A percentile compares a stretch with the other conserved stretches of the same genome.
These are phyloP conservation scores for Pontoporia blainvillei DNA, from an alignment of 2,113 vertebrate genomes.

Conservation along the genomic window DNA sequence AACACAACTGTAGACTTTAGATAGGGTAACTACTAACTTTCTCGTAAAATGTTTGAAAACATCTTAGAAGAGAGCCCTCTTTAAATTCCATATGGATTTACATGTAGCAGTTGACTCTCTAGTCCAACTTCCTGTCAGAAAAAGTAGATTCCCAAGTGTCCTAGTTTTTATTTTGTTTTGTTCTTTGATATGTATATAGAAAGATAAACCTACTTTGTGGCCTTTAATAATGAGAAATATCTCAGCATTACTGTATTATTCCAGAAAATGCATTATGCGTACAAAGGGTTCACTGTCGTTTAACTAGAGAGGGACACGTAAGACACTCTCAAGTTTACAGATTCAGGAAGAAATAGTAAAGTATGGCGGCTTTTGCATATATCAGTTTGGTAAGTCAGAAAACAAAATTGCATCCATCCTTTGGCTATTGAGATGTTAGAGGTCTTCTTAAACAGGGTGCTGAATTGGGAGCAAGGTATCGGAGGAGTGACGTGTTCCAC, in stretches of 20 bases:
- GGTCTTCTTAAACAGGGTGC: slow-evolving; percentile 74
- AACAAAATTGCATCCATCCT: slow-evolving; percentile 27
- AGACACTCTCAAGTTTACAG: slow-evolving; percentile 73
- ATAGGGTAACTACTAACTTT: slow-evolving; percentile 34
- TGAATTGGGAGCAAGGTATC: slow-evolving; percentile 74
- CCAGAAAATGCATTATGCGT: slow-evolving; percentile 57
- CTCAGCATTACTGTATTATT: slow-evolving; percentile 74
- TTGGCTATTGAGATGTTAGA: slow-evolving; percentile 43
- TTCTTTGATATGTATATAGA: slow-evolving; percentile 59
- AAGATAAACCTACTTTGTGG: slow-evolving; percentile 79
- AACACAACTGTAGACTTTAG: slow-evolving; percentile 40
- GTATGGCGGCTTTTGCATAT: slow-evolving; percentile 73
- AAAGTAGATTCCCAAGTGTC: slow-evolving; percentile 78
- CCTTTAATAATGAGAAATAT: slow-evolving; percentile 77
- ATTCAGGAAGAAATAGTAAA: slow-evolving; percentile 61
- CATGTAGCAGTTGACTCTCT: slow-evolving; percentile 54
- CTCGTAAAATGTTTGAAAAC: slow-evolving; percentile 49
- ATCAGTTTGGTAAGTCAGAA: slow-evolving; percentile 68
- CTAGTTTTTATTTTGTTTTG: slow-evolving; percentile 71
- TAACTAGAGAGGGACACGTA: slow-evolving; percentile 45
- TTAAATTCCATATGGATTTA: slow-evolving; percentile 62
- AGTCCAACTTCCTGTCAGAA: slow-evolving; percentile 55
- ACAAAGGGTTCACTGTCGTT: slow-evolving; percentile 50
- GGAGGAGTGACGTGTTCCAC: slow-evolving; percentile 49
- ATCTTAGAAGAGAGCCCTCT: slow-evolving; percentile 49